Evolutionary conservation across 1,140 invertebrate species (phyloP).

Genomic region (Adoxophyes honmai): DNA sequence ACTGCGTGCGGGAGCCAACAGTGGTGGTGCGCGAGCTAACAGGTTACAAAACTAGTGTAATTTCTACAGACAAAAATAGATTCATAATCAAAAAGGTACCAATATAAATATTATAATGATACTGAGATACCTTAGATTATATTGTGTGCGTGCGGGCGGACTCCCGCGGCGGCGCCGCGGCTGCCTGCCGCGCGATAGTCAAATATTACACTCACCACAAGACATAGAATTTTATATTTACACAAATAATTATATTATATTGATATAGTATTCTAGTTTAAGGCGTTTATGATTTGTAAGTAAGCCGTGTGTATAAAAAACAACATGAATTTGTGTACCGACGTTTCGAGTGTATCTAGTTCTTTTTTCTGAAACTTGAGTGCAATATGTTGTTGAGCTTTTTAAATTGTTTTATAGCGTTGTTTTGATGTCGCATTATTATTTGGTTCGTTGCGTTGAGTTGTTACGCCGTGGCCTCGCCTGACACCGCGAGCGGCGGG

Average conservation of each 20-base stretch:
- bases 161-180: slow-evolving; percentile 32
- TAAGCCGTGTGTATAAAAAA: slow-evolving; percentile 53
- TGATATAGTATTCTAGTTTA: slow-evolving; percentile 77
- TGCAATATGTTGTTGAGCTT: slow-evolving; percentile 74
- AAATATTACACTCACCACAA: slow-evolving; percentile 75
- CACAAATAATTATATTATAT: slow-evolving; percentile 76
- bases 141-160: slow-evolving; percentile 63
- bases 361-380: slow-evolving; percentile 51
- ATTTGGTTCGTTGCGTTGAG: slow-evolving; percentile 41
- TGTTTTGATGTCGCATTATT: slow-evolving; percentile 38
- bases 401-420: slow-evolving; percentile 57
- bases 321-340: slow-evolving; percentile 26
- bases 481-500: slow-evolving; percentile 19
- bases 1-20: slow-evolving; percentile 60
- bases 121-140: slow-evolving; percentile 70
- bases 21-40: slow-evolving; percentile 45
- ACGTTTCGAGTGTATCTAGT: slow-evolving; percentile 58
- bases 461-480: slow-evolving; percentile 49
- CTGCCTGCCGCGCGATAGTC: slow-evolving; percentile 64
- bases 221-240: slow-evolving; percentile 78
- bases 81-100: slow-evolving; percentile 82
- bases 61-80: slow-evolving; percentile 80
- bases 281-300: slow-evolving; percentile 72
- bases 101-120: slow-evolving; percentile 78
- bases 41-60: slow-evolving; percentile 77